Percentiles rank a stretch among this genome's conserved stretches.
Conservation (phyloP, 2,797 vertebrate species). For the Pseudochirops cupreus region DNA sequence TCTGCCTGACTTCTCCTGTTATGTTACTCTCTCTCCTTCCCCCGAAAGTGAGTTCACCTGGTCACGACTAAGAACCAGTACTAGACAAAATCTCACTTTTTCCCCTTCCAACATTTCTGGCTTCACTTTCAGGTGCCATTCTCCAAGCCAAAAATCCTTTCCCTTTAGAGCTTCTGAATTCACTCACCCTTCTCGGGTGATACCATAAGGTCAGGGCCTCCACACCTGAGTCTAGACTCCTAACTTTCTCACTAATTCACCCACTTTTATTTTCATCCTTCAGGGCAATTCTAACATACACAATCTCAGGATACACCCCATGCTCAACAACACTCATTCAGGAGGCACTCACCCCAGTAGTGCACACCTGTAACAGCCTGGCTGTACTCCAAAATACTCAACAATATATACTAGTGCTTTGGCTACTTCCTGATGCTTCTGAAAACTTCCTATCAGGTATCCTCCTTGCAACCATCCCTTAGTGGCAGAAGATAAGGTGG, state of each 20-base stretch:
- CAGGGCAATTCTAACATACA: neutral
- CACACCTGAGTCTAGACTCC: neutral
- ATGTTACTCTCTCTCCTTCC: neutral
- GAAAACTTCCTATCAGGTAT: neutral
- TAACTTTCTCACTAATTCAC: neutral
- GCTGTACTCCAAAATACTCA: neutral
- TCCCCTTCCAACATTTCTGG: neutral
- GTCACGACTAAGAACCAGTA: neutral
- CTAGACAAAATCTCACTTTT: neutral
- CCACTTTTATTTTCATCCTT: neutral
- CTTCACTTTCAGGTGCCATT: neutral
- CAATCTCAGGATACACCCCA: neutral
- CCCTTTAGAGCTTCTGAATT: neutral
- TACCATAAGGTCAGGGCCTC: neutral
- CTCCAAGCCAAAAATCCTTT: neutral
- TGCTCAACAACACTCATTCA: neutral
- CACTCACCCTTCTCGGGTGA: neutral
- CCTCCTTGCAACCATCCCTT: neutral
- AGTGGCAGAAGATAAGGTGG: neutral
- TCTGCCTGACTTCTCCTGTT: neutral
- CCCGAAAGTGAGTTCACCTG: neutral
- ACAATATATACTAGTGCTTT: neutral
- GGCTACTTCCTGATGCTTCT: neutral
- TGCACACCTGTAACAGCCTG: neutral
- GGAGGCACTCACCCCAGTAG: neutral